These are phyloP conservation scores for Sebastolobus altivelis DNA, from an alignment of 2,797 vertebrate species.

Conservation along the genomic window DNA sequence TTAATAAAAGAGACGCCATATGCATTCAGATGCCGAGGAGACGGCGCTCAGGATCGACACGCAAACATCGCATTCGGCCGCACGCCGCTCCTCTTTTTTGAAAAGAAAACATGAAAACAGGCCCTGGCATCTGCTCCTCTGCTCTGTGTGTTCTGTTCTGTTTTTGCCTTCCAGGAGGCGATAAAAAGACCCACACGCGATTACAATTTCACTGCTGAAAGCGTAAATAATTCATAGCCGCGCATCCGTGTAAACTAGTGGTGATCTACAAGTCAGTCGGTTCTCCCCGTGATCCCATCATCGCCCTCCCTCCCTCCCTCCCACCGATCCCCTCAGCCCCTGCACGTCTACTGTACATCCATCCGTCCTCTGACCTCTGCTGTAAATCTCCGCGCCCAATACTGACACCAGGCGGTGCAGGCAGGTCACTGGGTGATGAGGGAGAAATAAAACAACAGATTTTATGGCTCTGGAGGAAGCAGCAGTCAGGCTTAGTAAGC, in stretches of 20 bases:
- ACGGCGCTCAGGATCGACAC: slow-evolving; percentile 31
- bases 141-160: background rate
- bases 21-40: slow-evolving; percentile 37
- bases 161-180: slow-evolving; percentile 29
- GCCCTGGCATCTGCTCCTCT: slow-evolving; percentile 8
- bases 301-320: background rate
- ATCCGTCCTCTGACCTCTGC: slow-evolving; percentile 56
- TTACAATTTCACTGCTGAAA: slow-evolving; percentile 40
- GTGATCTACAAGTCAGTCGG: slow-evolving; percentile 26
- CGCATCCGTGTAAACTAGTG: slow-evolving; percentile 34
- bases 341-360: slow-evolving; percentile 32
- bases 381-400: slow-evolving; percentile 66
- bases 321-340: background rate
- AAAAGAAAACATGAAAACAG: slow-evolving; percentile 37
- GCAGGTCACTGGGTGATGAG: slow-evolving; percentile 51
- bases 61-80: background rate
- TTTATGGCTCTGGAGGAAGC: slow-evolving; percentile 67
- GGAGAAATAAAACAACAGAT: slow-evolving; percentile 58
- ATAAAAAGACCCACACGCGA: slow-evolving; percentile 42
- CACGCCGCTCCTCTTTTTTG: slow-evolving; percentile 4
- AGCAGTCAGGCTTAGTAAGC: slow-evolving; percentile 57
- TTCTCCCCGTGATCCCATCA: slow-evolving; percentile 25
- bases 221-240: slow-evolving; percentile 60
- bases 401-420: slow-evolving; percentile 79
- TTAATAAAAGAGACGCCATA: slow-evolving; percentile 37